Base-by-base conservation (phyloP, 2,113 vertebrate genomes). In the Amblyornis subalaris region DNA sequence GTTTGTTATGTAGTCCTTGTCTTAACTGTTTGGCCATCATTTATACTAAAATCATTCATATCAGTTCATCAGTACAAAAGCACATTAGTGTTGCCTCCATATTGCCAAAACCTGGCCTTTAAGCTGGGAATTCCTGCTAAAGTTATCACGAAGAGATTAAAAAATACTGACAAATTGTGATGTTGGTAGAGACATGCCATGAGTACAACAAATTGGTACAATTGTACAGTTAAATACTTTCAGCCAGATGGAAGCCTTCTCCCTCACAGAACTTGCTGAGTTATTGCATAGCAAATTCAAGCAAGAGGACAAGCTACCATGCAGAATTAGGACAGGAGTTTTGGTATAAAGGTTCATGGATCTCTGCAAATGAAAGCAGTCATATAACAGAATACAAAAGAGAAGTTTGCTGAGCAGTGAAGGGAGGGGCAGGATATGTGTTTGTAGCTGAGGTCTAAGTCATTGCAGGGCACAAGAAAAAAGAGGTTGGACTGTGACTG, bases 351-450 rank as follows among this genome's bases (percentile, higher is more conserved):
- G 3, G 14, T 42, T 75, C 20, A 12, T 16, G n/a, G 31, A 42
- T 47, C 29, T 47, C 22, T 76, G 33, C n/a, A 62, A 38, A 55
- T 11, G 14, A 70, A 80, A 86, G 28, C 17, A 25, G 6, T 51
- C 22, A 7, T 22, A 25, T 5, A 35, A 48, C 19, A 76, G 47
- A 66, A 50, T 25, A 50, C 23, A 61, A 71, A 76, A 57, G 18
- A 70, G 3, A 55, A 40, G 38, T 84, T 88, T 67, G 7, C 19
- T 55, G 26, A 50, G 64, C 20, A 50, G 50, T 14, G 26, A 33
- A 40, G 29, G 12, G 1, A 81, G 23, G 11, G 7, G 5, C 20
- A 70, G 38, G 29, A 31, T 51, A 26, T 7, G 0, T 0, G 1
- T 48, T 82, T 22, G 14, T 57, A 81, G 8, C 31, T 67, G 54